These are phyloP conservation scores for Mustela lutreola DNA, from an alignment of 2,113 vertebrate genomes.

Conservation along the genomic window DNA sequence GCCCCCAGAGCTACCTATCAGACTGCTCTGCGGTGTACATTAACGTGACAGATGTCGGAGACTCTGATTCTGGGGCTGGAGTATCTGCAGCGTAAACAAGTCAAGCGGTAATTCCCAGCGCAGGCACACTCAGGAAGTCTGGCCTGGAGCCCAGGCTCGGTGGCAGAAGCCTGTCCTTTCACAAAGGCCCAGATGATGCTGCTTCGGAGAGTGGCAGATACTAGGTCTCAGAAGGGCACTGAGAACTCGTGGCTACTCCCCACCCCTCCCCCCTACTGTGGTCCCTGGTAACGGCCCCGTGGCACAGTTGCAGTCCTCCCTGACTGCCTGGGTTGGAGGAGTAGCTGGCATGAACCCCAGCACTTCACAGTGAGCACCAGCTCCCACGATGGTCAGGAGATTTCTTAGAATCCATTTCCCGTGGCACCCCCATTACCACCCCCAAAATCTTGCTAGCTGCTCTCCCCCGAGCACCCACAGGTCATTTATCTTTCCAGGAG, in stretches of 20 bases:
- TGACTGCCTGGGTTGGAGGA: neutral
- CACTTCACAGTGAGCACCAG: neutral
- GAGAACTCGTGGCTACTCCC: neutral
- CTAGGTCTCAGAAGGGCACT: neutral
- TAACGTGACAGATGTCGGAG: neutral
- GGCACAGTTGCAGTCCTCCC: neutral
- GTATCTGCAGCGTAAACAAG: neutral
- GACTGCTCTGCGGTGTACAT: neutral
- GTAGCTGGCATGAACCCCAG: too few relatives aligned
- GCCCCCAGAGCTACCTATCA: neutral
- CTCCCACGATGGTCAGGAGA: neutral
- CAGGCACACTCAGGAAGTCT: neutral
- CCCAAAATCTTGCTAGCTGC: neutral
- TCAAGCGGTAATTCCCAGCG: fast-evolving
- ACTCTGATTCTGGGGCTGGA: neutral
- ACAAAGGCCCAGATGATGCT: neutral
- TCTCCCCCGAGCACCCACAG: neutral
- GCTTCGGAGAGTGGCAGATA: neutral
- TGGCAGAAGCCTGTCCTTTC: neutral
- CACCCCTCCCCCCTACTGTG: fast-evolving
- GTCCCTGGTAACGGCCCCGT: neutral
- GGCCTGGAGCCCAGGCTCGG: neutral
- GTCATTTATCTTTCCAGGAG: neutral
- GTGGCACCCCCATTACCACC: too few relatives aligned
- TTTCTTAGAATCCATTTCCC: neutral